phyloP scores from a whole-genome alignment of 2,113 vertebrate species.

The Macrotis lagotis region DNA sequence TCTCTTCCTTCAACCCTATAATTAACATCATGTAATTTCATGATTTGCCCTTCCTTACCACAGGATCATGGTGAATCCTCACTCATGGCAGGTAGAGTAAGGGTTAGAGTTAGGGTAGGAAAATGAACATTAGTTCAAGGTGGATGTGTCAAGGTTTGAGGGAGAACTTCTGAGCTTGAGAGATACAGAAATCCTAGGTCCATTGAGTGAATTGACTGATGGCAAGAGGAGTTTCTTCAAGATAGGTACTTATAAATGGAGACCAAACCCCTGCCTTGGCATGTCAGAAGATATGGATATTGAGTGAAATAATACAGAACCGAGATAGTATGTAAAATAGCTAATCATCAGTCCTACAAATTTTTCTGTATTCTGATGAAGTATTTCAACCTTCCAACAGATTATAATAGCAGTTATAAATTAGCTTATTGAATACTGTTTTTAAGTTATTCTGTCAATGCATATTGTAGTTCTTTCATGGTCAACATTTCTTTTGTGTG shows the following conservation, averaged over 20 bases:
- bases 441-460: background rate
- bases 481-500: background rate
- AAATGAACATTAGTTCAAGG: background rate
- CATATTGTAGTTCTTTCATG: background rate
- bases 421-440: background rate
- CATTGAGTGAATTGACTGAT: background rate
- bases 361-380: background rate
- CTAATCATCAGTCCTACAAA: background rate
- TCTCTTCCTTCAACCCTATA: background rate
- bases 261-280: background rate
- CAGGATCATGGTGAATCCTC: background rate
- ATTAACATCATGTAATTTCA: background rate
- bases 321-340: background rate
- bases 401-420: background rate
- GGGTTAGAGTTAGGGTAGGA: too few species aligned
- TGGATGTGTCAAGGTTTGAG: background rate
- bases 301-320: background rate
- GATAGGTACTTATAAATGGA: background rate
- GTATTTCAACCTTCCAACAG: background rate
- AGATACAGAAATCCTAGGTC: background rate
- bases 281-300: background rate
- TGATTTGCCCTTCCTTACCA: background rate
- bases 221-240: background rate
- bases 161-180: background rate
- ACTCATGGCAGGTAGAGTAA: background rate